phyloP scores from a whole-genome alignment of 2,888 invertebrate genomes.

The Cryptops parisi region DNA sequence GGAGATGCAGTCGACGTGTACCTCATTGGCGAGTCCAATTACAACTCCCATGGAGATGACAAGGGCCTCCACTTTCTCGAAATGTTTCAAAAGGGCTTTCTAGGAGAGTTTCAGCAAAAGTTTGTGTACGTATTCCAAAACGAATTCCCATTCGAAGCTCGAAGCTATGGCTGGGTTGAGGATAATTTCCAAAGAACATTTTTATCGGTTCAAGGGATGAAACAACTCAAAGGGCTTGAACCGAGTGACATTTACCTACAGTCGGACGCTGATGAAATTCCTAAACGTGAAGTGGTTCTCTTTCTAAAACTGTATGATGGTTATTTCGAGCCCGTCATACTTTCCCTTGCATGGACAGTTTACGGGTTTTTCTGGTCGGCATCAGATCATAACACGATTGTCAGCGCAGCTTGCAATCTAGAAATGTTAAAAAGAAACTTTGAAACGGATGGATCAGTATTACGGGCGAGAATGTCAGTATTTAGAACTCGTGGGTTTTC shows the following conservation, averaged over 20 bases:
- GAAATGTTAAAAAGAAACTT: too few species aligned
- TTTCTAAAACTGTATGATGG: slow-evolving; percentile 52
- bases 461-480: too few species aligned
- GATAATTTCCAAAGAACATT: slow-evolving; percentile 23
- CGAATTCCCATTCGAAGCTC: slow-evolving; percentile 14
- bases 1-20: slow-evolving; percentile 47
- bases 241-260: slow-evolving; percentile 33
- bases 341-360: slow-evolving; percentile 47
- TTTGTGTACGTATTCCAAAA: slow-evolving; percentile 36
- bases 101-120: slow-evolving; percentile 38
- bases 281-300: slow-evolving; percentile 44
- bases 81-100: slow-evolving; percentile 36
- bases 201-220: slow-evolving; percentile 35
- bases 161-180: background rate
- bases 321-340: slow-evolving; percentile 44
- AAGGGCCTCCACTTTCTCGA: slow-evolving; percentile 33
- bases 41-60: slow-evolving; percentile 26
- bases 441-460: too few species aligned
- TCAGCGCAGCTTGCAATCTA: slow-evolving; percentile 15
- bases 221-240: slow-evolving; percentile 22
- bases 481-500: too few species aligned
- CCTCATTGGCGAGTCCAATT: slow-evolving; percentile 37
- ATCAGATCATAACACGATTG: slow-evolving; percentile 4
- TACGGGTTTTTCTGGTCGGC: slow-evolving; percentile 51
- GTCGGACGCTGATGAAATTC: slow-evolving; percentile 44